These are phyloP conservation scores for Plestiodon gilberti DNA, from an alignment of 2,113 vertebrate species.

Conservation along the genomic window DNA sequence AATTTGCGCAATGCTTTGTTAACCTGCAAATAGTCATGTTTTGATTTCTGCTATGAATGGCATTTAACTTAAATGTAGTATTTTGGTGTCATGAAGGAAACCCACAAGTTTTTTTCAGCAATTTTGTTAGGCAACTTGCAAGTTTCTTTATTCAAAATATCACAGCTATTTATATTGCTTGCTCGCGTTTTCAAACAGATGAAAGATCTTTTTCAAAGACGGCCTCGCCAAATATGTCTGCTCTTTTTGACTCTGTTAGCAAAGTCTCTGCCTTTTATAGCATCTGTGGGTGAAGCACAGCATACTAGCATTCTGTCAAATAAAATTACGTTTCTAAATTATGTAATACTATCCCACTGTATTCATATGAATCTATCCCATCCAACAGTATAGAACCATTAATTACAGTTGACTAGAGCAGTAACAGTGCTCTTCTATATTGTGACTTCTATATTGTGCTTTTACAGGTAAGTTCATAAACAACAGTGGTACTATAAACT, in stretches of 20 bases:
- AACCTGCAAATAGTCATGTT: slow-evolving; percentile 29
- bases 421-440: no score
- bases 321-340: slow-evolving; percentile 37
- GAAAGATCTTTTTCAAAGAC: background rate
- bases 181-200: slow-evolving; percentile 4
- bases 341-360: slow-evolving; percentile 43
- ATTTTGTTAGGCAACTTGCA: slow-evolving; percentile 32
- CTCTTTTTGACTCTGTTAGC: background rate
- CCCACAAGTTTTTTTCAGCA: slow-evolving; percentile 31
- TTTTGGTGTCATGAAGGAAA: slow-evolving; percentile 47
- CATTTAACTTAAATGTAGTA: slow-evolving; percentile 33
- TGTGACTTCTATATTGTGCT: slow-evolving; percentile 72
- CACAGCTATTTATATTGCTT: slow-evolving; percentile 16
- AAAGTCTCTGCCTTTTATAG: background rate
- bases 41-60: slow-evolving; percentile 28
- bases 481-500: slow-evolving; percentile 64
- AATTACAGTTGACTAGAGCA: slow-evolving; percentile 59
- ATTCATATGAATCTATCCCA: slow-evolving; percentile 47
- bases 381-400: slow-evolving; percentile 31
- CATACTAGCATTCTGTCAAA: background rate
- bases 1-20: slow-evolving; percentile 25
- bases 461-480: slow-evolving; percentile 61
- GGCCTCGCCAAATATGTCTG: background rate
- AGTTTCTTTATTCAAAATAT: background rate
- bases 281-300: slow-evolving; percentile 5